These are phyloP conservation scores for Zophobas atratus DNA, from an alignment of 1,140 invertebrate species.

Conservation along the genomic window DNA sequence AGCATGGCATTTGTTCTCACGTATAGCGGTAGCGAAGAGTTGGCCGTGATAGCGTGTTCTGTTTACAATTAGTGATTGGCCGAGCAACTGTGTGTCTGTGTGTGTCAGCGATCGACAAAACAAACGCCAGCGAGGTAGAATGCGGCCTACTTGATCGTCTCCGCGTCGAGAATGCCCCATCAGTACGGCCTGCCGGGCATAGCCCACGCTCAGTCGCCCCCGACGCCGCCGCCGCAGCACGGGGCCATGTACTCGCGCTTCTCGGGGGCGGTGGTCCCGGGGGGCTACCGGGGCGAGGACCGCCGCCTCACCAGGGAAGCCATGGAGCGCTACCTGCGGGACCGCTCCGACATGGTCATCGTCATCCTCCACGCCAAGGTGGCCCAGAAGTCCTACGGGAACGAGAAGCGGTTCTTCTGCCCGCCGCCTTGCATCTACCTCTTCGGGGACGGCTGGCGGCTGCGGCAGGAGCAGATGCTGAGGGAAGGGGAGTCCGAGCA, in stretches of 20 bases:
- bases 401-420: slow-evolving; percentile 99
- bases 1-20: slow-evolving; percentile 62
- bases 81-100: background rate
- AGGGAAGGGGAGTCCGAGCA: slow-evolving; percentile 91
- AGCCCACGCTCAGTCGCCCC: slow-evolving; percentile 82
- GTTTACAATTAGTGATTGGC: slow-evolving; percentile 32
- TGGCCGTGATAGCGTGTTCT: slow-evolving; percentile 36
- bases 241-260: slow-evolving; percentile 72
- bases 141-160: slow-evolving; percentile 13
- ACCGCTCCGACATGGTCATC: slow-evolving; percentile 95
- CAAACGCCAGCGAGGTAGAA: slow-evolving; percentile 2
- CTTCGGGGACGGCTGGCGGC: slow-evolving; percentile 97
- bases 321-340: slow-evolving; percentile 96
- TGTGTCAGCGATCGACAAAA: slow-evolving; percentile 10
- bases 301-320: slow-evolving; percentile 93
- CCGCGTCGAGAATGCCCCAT: slow-evolving; percentile 78
- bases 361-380: slow-evolving; percentile 99
- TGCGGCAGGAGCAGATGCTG: slow-evolving; percentile 92
- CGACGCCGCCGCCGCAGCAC: slow-evolving; percentile 78
- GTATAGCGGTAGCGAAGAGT: slow-evolving; percentile 58
- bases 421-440: slow-evolving; percentile 99
- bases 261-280: slow-evolving; percentile 70
- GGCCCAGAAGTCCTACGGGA: slow-evolving; percentile 99
- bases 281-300: slow-evolving; percentile 83
- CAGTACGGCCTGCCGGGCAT: slow-evolving; percentile 80